Evolutionary conservation across 1,140 invertebrate species (phyloP).

Genomic region (Riptortus pedestris): DNA sequence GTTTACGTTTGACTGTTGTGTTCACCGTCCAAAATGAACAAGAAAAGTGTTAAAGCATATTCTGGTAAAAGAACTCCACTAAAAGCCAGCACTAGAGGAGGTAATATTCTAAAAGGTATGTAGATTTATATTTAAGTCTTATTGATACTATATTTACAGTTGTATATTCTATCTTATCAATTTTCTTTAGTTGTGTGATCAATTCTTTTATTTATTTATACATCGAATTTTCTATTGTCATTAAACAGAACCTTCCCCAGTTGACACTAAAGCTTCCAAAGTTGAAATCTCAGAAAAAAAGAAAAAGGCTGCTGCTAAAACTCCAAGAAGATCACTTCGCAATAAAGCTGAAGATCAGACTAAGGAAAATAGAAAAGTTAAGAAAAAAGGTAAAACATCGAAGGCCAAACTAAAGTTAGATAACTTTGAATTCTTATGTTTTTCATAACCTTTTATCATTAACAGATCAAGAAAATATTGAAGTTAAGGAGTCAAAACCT

Average conservation of each 20-base stretch:
- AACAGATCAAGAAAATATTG: background rate
- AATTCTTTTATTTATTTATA: too few relatives aligned
- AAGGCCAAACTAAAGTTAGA: background rate
- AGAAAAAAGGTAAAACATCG: slow-evolving; percentile 1
- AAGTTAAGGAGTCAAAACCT: background rate
- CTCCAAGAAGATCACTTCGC: background rate
- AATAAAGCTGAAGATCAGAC: background rate
- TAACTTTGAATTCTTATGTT: background rate
- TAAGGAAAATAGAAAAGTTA: slow-evolving; percentile 1
- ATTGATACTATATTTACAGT: too few relatives aligned
- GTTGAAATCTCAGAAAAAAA: background rate
- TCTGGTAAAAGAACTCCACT: background rate
- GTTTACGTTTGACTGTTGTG: too few relatives aligned
- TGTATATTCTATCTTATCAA: too few relatives aligned
- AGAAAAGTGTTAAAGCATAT: slow-evolving; percentile 6
- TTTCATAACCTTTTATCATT: background rate
- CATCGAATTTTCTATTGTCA: background rate
- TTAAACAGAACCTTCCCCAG: background rate
- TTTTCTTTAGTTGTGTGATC: too few relatives aligned
- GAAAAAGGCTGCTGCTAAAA: background rate
- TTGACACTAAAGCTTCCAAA: background rate
- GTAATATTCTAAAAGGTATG: slow-evolving; percentile 8
- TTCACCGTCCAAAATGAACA: background rate
- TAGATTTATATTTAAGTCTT: background rate
- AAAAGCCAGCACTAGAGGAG: background rate